Base-by-base conservation (phyloP, 2,113 vertebrate genomes). In the Nesoenas mayeri region DNA sequence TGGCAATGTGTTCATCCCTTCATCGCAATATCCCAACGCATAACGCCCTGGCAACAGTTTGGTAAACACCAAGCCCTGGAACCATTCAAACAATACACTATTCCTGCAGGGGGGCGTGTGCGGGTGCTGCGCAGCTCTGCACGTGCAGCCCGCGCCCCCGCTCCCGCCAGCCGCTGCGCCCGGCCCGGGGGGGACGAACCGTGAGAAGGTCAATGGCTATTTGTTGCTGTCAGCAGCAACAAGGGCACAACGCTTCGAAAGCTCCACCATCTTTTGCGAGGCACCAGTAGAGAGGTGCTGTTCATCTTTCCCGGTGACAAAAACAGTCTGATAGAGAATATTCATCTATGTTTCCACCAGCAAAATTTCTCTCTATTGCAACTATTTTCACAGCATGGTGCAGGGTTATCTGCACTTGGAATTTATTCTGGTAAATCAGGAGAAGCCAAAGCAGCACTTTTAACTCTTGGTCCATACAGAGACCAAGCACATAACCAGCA, bases 21-120 rank as follows among this genome's bases (percentile, higher is more conserved):
- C 78, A 93, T 62, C 83, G 87, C 93, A 92, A 96, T 81, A 79
- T 89, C 82, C 89, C 15, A 8, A 67, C 20, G 57, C 88, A 85
- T 61, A 84, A 93, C 0, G 65, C 83, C 57, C 88, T 93, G 95
- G 91, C 88, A 88, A 78, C 53, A 50, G 53, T 62, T 91, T 79
- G 81, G 69, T 79, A 93, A 96, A 96, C 82, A 94, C 60, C 91
- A 97, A 85, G 84, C 28, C 61, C 83, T 69, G 54, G 60, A 84
- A 78, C 56, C 90, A 53, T 80, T 91, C 47, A 85, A 91, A 79
- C 56, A 92, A 65, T 19, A 32, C 73, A 65, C 77, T 93, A 65
- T 58, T 69, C 92, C 95, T 96, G 96, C 92, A 89, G 15, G 22
- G 80, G 95, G 83, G 77, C 65, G 62, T 34, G 53, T 73, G 6